A percentile compares a stretch with the other conserved stretches of the same genome.
Evolutionary conservation across 2,888 invertebrate species (phyloP).

Genomic region (Tipula confusa): DNA sequence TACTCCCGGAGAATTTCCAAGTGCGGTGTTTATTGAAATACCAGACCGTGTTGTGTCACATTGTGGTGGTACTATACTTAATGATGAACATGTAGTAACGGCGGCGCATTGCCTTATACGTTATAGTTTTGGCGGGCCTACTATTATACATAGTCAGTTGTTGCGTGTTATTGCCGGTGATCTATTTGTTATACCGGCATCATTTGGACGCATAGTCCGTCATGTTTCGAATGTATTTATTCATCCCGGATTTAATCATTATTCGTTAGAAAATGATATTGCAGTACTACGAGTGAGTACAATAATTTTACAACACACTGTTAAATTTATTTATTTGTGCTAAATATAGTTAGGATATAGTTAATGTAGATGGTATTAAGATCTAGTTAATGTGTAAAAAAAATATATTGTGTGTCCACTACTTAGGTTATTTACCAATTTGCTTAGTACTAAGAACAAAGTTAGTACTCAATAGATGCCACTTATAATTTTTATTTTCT

Average conservation of each 20-base stretch:
- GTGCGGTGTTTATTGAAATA: constrained; percentile 15
- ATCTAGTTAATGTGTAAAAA: no score
- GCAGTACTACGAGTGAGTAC: constrained; percentile 32
- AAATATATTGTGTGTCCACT: no score
- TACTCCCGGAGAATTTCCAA: constrained; percentile 32
- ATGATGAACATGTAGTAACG: constrained; percentile 33
- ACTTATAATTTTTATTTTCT: no score
- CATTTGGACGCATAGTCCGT: constrained; percentile 32
- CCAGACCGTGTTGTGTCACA: neutral
- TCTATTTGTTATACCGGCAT: constrained; percentile 32
- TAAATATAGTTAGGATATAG: no score
- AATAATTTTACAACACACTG: neutral
- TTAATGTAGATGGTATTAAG: no score
- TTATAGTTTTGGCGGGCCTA: no score
- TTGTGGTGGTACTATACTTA: constrained; percentile 32
- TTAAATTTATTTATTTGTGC: neutral
- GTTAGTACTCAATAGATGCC: no score
- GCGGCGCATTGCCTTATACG: constrained; percentile 34
- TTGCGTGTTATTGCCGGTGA: constrained; percentile 35
- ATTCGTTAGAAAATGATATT: constrained; percentile 32
- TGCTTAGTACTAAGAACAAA: no score
- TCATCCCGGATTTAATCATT: constrained; percentile 33
- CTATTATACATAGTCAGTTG: constrained; percentile 32
- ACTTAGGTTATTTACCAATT: no score
- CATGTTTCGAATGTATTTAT: constrained; percentile 33